Evolutionary conservation across 2,113 vertebrate genomes (phyloP), one percentile per base, ranked within the genome.

Genomic region (Emberiza fucata): DNA sequence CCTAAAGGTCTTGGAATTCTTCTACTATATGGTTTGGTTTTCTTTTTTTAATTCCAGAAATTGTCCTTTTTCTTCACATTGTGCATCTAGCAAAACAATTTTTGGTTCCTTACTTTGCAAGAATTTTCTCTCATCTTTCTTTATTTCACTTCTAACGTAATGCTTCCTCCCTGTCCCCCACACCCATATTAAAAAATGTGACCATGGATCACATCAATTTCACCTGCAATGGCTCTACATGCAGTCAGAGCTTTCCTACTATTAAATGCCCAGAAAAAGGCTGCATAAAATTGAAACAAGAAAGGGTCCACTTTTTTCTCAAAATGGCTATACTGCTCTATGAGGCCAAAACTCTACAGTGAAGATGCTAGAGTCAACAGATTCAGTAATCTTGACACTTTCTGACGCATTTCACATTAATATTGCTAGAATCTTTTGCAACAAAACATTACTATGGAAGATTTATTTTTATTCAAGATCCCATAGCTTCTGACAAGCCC

Each of bases 141-240:
- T 9, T 27, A 5, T 69, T 72, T 48, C 14, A 15, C 20, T 78
- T 76, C 17, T 68, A 40, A 35, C 48, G 23, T 44, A 28, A 21
- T 19, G 8, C 63, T 51, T 63, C 3, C 2, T 29, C 5, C 3
- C 19, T 3, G 1, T 25, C 3, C 6, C 24, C 11, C 12, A 16
- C 5, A 23, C 3, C 3, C 5, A 11, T 22, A 39, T 16, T 18
- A 57, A 37, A 78, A 51, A 61, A 42, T 6, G 6, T 25, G 40
- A 29, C 16, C 14, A 25, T 14, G 6, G 8, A 24, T 75, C 29
- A 53, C 27, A 48, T 35, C 9, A 15, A 9, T 40, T 82, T 53
- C 16, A 48, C n/a, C 17, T 42, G 9, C 13, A 51, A 25, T 29
- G 31, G 8, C 9, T 72, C 27, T 61, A 37, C 23, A 18, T 27